Base-by-base conservation (phyloP, 1,140 invertebrate genomes). In the Saccostrea glomerata region DNA sequence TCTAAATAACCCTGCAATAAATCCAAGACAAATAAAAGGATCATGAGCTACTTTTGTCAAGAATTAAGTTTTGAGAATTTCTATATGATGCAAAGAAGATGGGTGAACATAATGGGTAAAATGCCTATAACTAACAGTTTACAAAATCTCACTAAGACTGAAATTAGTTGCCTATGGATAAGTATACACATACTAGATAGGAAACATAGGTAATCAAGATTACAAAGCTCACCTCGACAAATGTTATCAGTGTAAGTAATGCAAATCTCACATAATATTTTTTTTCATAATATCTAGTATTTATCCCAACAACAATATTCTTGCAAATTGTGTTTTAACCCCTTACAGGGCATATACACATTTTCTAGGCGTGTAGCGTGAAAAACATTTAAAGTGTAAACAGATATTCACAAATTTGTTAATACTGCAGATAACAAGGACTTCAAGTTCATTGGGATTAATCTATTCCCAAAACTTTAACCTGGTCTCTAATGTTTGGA, bases 181-280 rank as follows among this genome's bases (percentile, higher is more conserved):
- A 66, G 60, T 17, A 66, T 66, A 66, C 17, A 66, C 60, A 66
- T 17, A 66, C 17, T 15, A 20, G 20, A 66, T 2, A 20, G 60
- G 60, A 66, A 66, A 66, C 60, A 66, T 20, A 66, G 60, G 60
- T 66, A 66, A 66, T 20, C 60, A 66, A 47, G 9, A 9, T 7
- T 47, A 7, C 5, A 47, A 47, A 66, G 60, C 60, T 66, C 60
- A 66, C 60, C 60, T 66, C 60, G 6, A 66, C 60, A 66, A 66
- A 66, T 66, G 60, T 66, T 20, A 66, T 20, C 15, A 66, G 20
- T 36, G 30, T 66, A 66, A 17, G 60, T 66, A 66, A 20, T 13
- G 17, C 60, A 66, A 66, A 66, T 66, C 23, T 66, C 60, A 66
- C 60, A 66, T 66, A 9, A 66, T 66, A 66, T 66, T 66, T 66